phyloP scores from a whole-genome alignment of 37 sponge, comb jelly and placozoan species.

The Bolinopsis microptera region DNA sequence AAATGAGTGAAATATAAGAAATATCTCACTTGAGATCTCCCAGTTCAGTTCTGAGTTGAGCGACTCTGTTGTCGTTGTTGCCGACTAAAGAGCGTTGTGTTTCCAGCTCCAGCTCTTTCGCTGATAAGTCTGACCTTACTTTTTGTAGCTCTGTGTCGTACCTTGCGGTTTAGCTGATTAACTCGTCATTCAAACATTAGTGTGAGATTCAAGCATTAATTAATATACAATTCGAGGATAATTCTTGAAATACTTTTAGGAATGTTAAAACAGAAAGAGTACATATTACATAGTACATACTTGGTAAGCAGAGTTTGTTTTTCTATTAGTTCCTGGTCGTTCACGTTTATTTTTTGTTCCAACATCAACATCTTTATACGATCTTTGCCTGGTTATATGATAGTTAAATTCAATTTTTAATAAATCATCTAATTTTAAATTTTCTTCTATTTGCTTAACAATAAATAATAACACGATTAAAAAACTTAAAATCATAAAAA shows the following conservation, averaged over 20 bases:
- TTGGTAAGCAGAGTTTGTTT: not conserved
- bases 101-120: constrained; percentile 13
- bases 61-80: constrained; percentile 23
- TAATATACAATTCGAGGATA: too few species aligned
- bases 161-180: not conserved
- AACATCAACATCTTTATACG: constrained; percentile 37
- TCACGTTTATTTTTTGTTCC: not conserved
- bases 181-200: too few species aligned
- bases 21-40: constrained; percentile 10
- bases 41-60: not conserved
- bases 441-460: too few species aligned
- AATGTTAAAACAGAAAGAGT: too few species aligned
- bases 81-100: not conserved
- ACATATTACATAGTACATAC: too few species aligned
- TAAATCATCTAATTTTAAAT: too few species aligned
- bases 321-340: not conserved
- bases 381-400: constrained; percentile 13
- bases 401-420: not conserved
- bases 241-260: too few species aligned
- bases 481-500: too few species aligned
- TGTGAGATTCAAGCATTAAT: too few species aligned
- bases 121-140: not conserved
- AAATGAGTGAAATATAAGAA: too few species aligned
- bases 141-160: not conserved
- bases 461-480: too few species aligned